Evolutionary conservation across 2,797 vertebrate species (phyloP).

Genomic region (Argya squamiceps): DNA sequence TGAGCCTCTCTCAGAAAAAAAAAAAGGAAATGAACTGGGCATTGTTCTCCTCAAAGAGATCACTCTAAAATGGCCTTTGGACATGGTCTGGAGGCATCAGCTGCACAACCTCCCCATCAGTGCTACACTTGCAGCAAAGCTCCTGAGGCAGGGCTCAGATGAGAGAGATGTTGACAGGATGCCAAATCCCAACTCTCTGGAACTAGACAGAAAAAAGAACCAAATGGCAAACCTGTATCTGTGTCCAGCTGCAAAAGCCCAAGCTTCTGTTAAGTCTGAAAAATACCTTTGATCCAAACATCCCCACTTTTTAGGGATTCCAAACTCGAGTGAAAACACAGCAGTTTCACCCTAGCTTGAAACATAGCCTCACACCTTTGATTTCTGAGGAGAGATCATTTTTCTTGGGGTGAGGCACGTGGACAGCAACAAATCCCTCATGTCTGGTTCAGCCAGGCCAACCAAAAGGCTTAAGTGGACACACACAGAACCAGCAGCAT

Average conservation of each 20-base stretch:
- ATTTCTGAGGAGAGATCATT: slow-evolving; percentile 40
- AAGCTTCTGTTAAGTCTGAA: not conserved
- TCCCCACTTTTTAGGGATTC: not conserved
- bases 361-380: slow-evolving; percentile 36
- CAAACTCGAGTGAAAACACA: not conserved
- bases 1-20: not conserved
- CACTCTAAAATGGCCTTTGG: not conserved
- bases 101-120: not conserved
- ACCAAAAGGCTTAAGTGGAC: slow-evolving; percentile 36
- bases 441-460: slow-evolving; percentile 48
- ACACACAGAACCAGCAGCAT: slow-evolving; percentile 45
- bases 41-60: not conserved
- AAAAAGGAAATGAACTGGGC: not conserved
- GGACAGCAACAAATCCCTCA: slow-evolving; percentile 41
- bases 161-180: not conserved
- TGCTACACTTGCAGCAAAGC: not conserved
- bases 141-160: not conserved
- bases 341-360: not conserved
- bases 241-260: not conserved
- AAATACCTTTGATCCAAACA: slow-evolving; percentile 7
- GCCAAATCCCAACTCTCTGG: not conserved
- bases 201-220: not conserved
- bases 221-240: not conserved
- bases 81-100: not conserved
- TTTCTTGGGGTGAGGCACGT: not conserved